Evolutionary conservation across 2,113 vertebrate species (phyloP), one percentile per base, ranked within the genome.

Genomic region (Phyllopteryx taeniolatus): DNA sequence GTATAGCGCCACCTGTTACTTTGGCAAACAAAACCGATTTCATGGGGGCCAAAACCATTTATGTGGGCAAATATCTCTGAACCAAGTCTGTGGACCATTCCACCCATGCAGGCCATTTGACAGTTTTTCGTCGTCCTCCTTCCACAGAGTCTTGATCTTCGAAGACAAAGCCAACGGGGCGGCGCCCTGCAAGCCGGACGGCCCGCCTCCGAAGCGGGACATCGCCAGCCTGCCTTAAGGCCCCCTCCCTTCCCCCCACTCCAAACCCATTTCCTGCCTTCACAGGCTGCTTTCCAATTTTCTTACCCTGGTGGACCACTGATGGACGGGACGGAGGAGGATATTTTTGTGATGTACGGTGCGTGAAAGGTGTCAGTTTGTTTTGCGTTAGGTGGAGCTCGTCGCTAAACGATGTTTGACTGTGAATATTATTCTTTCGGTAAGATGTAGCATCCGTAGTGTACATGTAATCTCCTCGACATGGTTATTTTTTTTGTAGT

Each of bases 161-260:
- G 98, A 99, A 93, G 97, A 96, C 89, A 98, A 98, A 93, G 95
- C 94, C 84, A 96, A 91, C 0, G 94, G 27, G 31, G 14, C 94
- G 68, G 81, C 78, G 70, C 86, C 83, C 84, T 86, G 86, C 74
- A 96, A 94, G 85, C 94, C 93, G 0, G 91, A 71, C 0, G 96
- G 97, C 2, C 96, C 96, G 0, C 97, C 98, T 84, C 96, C 97
- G 3, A 97, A 97, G 89, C 94, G 97, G 89, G 96, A 98, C 92
- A 96, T 99, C 64, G 83, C 95, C 73, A 99, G 96, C 89, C 94
- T 99, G 63, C 98, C 98, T 60, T 98, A 94, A 94, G 83, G 0
- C 61, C 33, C 72, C 74, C 66, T 73, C 59, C 44, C 70, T 71
- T 59, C 71, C 62, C 61, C 68, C 53, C 60, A 53, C 77, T 65